Percentiles rank a stretch among this genome's conserved stretches.
Evolutionary conservation across 2,888 invertebrate species (phyloP).

Genomic region (Alsophila aescularia): DNA sequence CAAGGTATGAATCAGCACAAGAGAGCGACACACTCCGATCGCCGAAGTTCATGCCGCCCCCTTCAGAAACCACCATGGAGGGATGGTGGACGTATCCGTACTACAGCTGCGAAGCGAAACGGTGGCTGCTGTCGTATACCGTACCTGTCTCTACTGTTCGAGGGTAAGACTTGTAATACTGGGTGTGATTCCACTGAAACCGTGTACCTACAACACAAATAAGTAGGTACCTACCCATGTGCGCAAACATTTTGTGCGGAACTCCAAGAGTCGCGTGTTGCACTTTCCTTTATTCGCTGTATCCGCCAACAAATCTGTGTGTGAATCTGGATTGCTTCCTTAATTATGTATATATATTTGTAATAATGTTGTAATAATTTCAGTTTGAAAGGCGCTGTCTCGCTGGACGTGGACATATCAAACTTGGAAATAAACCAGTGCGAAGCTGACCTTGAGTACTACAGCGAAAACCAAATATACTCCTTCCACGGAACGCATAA

Average conservation of each 20-base stretch:
- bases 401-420: slow-evolving; percentile 91
- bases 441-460: slow-evolving; percentile 75
- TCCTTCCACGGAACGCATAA: slow-evolving; percentile 95
- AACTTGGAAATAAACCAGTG: slow-evolving; percentile 94
- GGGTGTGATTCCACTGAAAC: too few relatives aligned
- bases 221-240: too few relatives aligned
- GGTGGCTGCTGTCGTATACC: slow-evolving; percentile 95
- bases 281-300: too few relatives aligned
- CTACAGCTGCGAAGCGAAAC: slow-evolving; percentile 90
- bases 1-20: slow-evolving; percentile 87
- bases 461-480: slow-evolving; percentile 86
- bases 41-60: slow-evolving; percentile 88
- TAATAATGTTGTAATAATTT: slow-evolving; percentile 9
- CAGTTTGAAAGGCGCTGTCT: slow-evolving; percentile 80
- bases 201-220: too few relatives aligned
- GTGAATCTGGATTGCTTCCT: too few relatives aligned
- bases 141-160: slow-evolving; percentile 81
- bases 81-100: slow-evolving; percentile 97
- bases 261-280: too few relatives aligned
- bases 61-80: slow-evolving; percentile 85
- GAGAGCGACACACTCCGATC: slow-evolving; percentile 85
- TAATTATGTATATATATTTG: too few relatives aligned
- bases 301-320: too few relatives aligned
- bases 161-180: too few relatives aligned
- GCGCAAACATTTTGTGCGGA: too few relatives aligned